A percentile compares a stretch with the other conserved stretches of the same genome.
Conservation (phyloP, 92 coral and sea anemone species). For the Palythoa grandis region DNA sequence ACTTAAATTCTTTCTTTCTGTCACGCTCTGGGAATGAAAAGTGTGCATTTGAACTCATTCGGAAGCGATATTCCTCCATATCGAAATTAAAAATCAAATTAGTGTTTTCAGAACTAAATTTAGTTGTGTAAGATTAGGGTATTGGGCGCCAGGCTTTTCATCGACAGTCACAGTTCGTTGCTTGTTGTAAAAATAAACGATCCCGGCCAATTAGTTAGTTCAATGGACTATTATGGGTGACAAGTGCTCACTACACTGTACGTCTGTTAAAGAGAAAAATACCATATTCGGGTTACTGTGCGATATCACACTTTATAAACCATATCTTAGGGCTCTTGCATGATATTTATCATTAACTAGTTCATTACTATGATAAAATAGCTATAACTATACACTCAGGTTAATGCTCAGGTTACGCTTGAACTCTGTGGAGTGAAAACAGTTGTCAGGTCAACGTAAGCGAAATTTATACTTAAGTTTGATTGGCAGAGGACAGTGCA, state of each 20-base stretch:
- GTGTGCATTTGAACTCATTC: not conserved
- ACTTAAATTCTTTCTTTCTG: constrained; percentile 40
- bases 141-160: constrained; percentile 31
- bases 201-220: constrained; percentile 30
- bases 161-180: constrained; percentile 26
- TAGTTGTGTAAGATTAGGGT: constrained; percentile 1
- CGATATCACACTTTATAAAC: not conserved
- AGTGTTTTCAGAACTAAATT: constrained; percentile 32
- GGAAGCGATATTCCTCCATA: not conserved
- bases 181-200: not conserved
- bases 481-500: constrained; percentile 27
- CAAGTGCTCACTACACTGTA: not conserved
- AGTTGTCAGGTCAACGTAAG: not conserved
- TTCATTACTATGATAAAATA: not conserved
- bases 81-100: constrained; percentile 16
- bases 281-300: constrained; percentile 22
- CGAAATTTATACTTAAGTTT: not conserved
- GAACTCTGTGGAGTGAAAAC: not conserved
- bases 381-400: not conserved
- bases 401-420: not conserved
- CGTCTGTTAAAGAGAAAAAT: constrained; percentile 17
- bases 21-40: constrained; percentile 26
- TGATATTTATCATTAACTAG: not conserved
- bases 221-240: constrained; percentile 29
- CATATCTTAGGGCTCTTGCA: not conserved